These are phyloP conservation scores for Drosophila kokeensis DNA, from an alignment of 2,888 invertebrate genomes.

Conservation along the genomic window DNA sequence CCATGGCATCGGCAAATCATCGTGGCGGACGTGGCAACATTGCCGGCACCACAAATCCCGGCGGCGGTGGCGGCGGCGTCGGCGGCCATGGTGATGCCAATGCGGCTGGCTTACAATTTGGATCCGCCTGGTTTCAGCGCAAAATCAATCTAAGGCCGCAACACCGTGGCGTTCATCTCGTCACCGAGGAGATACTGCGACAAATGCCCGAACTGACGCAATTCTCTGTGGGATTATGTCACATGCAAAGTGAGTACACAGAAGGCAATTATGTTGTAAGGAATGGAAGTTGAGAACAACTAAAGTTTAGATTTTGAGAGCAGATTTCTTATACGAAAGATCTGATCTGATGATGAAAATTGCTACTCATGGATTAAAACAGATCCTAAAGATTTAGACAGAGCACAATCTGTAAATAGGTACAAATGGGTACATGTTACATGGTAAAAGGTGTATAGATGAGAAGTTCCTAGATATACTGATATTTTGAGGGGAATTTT, in stretches of 20 bases:
- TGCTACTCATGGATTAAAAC: neutral
- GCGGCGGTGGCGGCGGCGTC: constrained; percentile 47
- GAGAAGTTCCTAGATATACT: neutral
- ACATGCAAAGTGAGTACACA: constrained; percentile 95
- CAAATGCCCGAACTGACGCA: constrained; percentile 97
- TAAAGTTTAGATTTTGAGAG: neutral
- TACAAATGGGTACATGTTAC: no score
- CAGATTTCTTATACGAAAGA: neutral
- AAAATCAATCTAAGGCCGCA: constrained; percentile 98
- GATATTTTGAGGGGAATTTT: neutral
- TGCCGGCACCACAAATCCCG: constrained; percentile 57
- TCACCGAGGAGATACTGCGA: constrained; percentile 97
- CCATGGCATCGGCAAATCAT: constrained; percentile 86
- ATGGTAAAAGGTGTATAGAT: no score
- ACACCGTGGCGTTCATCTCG: constrained; percentile 98
- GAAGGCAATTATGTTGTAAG: neutral
- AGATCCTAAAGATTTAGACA: neutral
- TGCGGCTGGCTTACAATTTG: constrained; percentile 94
- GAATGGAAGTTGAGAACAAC: neutral
- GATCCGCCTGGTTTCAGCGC: constrained; percentile 99
- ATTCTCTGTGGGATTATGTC: constrained; percentile 97
- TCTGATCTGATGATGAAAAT: neutral
- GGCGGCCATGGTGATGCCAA: constrained; percentile 70
- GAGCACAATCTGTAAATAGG: neutral
- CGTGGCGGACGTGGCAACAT: constrained; percentile 81